Evolutionary conservation across 92 coral and sea anemone genomes (phyloP).

Genomic region (Porites lobata): DNA sequence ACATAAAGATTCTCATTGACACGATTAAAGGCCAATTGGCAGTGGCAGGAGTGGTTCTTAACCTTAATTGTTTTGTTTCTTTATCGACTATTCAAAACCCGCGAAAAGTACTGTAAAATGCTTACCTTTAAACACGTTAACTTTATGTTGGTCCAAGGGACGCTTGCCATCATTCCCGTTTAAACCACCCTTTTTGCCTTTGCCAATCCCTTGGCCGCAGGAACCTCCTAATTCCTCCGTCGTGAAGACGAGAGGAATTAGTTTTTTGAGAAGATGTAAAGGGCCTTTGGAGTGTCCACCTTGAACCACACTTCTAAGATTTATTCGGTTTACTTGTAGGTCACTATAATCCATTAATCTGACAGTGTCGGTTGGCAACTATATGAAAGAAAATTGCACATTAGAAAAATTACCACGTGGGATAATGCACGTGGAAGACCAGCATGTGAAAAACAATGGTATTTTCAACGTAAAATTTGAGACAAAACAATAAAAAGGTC

Average conservation of each 20-base stretch:
- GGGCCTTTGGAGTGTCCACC: slow-evolving; percentile 48
- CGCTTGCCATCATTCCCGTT: slow-evolving; percentile 18
- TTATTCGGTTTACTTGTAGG: slow-evolving; percentile 13
- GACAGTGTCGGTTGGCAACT: slow-evolving; percentile 6
- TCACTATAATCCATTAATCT: slow-evolving; percentile 25
- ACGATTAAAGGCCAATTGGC: no score
- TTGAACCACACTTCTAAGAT: slow-evolving; percentile 26
- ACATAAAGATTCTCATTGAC: no score
- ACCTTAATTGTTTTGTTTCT: no score
- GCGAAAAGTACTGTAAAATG: background rate
- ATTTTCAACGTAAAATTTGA: slow-evolving; percentile 1
- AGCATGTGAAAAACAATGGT: background rate
- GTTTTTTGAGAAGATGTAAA: slow-evolving; percentile 38
- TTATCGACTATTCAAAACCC: no score
- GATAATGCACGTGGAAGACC: background rate
- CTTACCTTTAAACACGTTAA: slow-evolving; percentile 29
- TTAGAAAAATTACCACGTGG: background rate
- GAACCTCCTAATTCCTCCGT: slow-evolving; percentile 37
- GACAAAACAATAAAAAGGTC: background rate
- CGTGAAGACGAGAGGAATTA: slow-evolving; percentile 45
- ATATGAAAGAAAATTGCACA: background rate
- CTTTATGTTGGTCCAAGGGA: slow-evolving; percentile 22
- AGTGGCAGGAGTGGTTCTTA: no score
- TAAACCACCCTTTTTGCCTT: background rate
- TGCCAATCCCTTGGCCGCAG: slow-evolving; percentile 49